These are phyloP conservation scores for Ips typographus DNA, from an alignment of 1,140 invertebrate genomes.

Conservation along the genomic window DNA sequence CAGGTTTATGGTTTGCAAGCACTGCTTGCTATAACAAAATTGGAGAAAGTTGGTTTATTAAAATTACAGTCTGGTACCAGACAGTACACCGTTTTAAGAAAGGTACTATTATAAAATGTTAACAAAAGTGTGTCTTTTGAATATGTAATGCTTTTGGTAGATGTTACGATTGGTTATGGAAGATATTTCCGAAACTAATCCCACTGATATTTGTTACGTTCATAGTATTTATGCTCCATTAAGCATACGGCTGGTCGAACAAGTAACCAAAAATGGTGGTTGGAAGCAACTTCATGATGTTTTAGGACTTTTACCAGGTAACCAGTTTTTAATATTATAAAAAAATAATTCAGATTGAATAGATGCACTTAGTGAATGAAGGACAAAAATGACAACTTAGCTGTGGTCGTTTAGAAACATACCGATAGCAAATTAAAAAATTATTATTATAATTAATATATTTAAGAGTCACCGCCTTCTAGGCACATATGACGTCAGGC, in stretches of 20 bases:
- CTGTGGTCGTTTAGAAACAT: no score
- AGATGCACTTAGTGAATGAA: no score
- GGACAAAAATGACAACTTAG: no score
- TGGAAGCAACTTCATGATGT: conserved; percentile 71
- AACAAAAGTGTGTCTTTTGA: conserved; percentile 43
- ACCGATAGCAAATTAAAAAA: no score
- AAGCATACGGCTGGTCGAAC: conserved; percentile 85
- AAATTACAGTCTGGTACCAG: conserved; percentile 68
- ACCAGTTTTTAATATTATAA: conserved; percentile 1
- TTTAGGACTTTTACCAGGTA: conserved; percentile 57
- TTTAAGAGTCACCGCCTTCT: no score
- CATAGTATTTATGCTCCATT: conserved; percentile 93
- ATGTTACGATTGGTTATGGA: conserved; percentile 82
- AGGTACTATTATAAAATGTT: conserved; percentile 53
- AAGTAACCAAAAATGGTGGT: conserved; percentile 78
- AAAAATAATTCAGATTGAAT: neutral
- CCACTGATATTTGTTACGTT: conserved; percentile 90
- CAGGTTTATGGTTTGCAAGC: conserved; percentile 86
- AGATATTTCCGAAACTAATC: conserved; percentile 80
- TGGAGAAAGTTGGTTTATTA: conserved; percentile 86
- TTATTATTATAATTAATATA: no score
- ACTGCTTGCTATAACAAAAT: conserved; percentile 78
- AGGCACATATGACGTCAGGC: no score
- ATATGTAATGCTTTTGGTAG: conserved; percentile 49
- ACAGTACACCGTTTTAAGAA: conserved; percentile 70